Conservation (phyloP, 2,888 invertebrate genomes). For the Stictocephala bisonia region DNA sequence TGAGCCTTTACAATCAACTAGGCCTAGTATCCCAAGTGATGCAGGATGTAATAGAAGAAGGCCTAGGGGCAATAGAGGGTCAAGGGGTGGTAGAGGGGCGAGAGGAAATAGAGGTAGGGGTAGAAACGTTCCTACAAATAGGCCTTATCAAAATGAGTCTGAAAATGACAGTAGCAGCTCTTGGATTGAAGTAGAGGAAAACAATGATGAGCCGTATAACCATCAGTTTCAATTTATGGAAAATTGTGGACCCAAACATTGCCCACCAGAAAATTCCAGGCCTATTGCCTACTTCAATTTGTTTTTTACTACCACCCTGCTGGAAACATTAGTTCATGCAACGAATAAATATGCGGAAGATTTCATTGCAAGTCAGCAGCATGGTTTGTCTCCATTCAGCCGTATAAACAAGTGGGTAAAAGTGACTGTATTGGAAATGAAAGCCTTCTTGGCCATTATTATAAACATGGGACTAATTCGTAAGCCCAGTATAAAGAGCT, state of each 20-base stretch:
- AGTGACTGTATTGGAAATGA: slow-evolving; percentile 22
- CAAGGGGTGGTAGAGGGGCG: not conserved
- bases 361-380: not conserved
- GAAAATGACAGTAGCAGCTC: slow-evolving; percentile 7
- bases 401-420: slow-evolving; percentile 20
- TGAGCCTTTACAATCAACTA: not conserved
- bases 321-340: slow-evolving; percentile 26
- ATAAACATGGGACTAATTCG: slow-evolving; percentile 32
- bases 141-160: not conserved
- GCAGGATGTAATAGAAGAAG: too few relatives aligned
- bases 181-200: slow-evolving; percentile 30
- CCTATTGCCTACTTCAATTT: slow-evolving; percentile 41
- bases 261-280: slow-evolving; percentile 21
- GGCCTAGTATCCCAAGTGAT: not conserved
- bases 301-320: slow-evolving; percentile 20
- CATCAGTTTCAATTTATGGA: slow-evolving; percentile 28
- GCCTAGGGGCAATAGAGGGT: not conserved
- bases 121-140: not conserved
- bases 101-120: not conserved
- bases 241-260: slow-evolving; percentile 30
- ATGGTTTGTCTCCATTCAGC: not conserved
- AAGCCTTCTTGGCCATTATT: slow-evolving; percentile 30
- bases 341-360: slow-evolving; percentile 29
- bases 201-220: slow-evolving; percentile 16
- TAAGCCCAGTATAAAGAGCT: not conserved